Conservation (phyloP, 2,113 vertebrate species). For the Gallinago jamesoni region DNA sequence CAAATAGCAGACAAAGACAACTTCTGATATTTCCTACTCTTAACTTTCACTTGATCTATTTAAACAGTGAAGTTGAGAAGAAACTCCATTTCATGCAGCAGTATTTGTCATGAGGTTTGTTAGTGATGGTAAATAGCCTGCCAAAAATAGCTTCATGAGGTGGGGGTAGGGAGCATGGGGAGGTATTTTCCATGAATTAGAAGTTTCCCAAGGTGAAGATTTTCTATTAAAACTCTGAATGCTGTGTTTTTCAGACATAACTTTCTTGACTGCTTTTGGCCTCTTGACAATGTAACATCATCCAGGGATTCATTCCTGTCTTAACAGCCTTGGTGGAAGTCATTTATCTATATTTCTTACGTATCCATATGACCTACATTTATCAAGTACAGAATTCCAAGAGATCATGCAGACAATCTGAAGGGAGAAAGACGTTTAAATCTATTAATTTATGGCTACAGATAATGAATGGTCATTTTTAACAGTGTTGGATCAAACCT, state of each 20-base stretch:
- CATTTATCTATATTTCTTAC: slow-evolving; percentile 56
- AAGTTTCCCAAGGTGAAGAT: slow-evolving; percentile 45
- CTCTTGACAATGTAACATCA: slow-evolving; percentile 36
- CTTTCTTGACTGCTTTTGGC: slow-evolving; percentile 49
- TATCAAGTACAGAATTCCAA: slow-evolving; percentile 2
- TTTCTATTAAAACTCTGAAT: slow-evolving; percentile 62
- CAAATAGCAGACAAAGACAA: neutral
- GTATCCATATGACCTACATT: slow-evolving; percentile 37
- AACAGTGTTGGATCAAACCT: neutral
- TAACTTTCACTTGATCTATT: neutral
- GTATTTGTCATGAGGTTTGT: neutral
- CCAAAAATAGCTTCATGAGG: neutral
- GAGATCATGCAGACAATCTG: slow-evolving; percentile 1
- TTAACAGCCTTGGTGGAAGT: slow-evolving; percentile 49
- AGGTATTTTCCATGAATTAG: neutral
- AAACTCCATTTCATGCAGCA: neutral
- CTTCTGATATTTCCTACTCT: neutral
- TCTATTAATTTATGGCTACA: slow-evolving; percentile 42
- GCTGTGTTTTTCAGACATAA: neutral
- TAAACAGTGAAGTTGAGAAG: neutral
- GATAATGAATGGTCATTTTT: slow-evolving; percentile 3
- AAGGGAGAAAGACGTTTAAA: neutral
- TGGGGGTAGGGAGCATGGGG: accelerated
- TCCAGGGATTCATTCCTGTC: slow-evolving; percentile 44
- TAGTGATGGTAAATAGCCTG: neutral